Evolutionary conservation across 2,797 vertebrate genomes (phyloP), one percentile per base, ranked within the genome.

Genomic region (Hyperoplus lanceolatus): DNA sequence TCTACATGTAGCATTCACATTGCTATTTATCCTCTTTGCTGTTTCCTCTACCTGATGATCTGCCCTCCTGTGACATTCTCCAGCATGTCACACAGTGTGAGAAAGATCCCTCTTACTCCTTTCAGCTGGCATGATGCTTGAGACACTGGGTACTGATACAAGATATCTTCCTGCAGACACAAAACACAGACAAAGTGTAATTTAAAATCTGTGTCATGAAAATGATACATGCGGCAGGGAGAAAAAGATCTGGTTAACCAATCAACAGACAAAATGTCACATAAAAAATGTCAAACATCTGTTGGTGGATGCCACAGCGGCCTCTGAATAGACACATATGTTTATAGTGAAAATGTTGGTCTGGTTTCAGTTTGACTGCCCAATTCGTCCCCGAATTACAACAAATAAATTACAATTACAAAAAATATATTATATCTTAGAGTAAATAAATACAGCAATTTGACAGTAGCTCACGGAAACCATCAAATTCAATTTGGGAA

Each of bases 81-180:
- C 95, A 99, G 91, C 96, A 99, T 97, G 93, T 99, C 98, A 84
- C 96, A 97, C 5, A 99, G 95, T 0, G 98, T 99, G 58, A 99
- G 96, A 92, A 99, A 99, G 93, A 99, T 97, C 50, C 98, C 98
- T 65, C 98, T 93, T 68, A 98, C 95, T 55, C 95, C 97, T 90
- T 97, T 99, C 82, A 99, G 95, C 93, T 97, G 97, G 71, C 93
- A 85, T 56, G 97, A 97, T 1, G 96, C 96, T 79, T 97, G 97
- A 43, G 96, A 97, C 77, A 92, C 80, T 0, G 98, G 98, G 79
- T 97, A 99, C 89, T 97, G 96, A 92, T 99, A 99, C 88, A 98
- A 85, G 85, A 99, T 97, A 93, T 99, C 98, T 92, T 99, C 97
- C 97, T 96, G 80, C 50, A 78, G 3, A 81, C 60, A 77, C 21